Percentiles rank a stretch among this genome's conserved stretches.
Evolutionary conservation across 1,140 invertebrate species (phyloP).

Genomic region (Frieseomelitta varia): DNA sequence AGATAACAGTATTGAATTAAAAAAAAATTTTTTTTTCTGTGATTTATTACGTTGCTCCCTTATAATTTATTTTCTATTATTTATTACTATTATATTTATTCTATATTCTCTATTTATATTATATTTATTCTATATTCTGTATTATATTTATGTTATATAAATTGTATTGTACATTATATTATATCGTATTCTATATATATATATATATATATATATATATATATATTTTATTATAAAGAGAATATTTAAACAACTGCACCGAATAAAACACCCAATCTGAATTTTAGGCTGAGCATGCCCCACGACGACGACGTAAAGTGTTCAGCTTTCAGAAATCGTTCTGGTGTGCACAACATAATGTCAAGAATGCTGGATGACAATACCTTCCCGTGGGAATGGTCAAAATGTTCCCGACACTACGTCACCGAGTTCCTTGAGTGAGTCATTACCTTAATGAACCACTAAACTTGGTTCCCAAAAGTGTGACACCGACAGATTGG

Average conservation of each 20-base stretch:
- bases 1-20: not conserved
- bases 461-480: slow-evolving; percentile 39
- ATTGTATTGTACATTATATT: too few relatives aligned
- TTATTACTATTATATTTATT: too few relatives aligned
- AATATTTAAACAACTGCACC: too few relatives aligned
- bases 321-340: slow-evolving; percentile 81
- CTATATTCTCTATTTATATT: not conserved
- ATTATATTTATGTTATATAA: too few relatives aligned
- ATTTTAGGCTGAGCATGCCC: slow-evolving; percentile 91
- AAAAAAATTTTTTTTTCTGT: too few relatives aligned
- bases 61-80: too few relatives aligned
- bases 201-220: not conserved
- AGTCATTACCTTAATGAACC: slow-evolving; percentile 73
- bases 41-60: too few relatives aligned
- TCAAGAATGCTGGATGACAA: slow-evolving; percentile 91
- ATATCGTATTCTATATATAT: not conserved
- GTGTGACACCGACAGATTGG: slow-evolving; percentile 34
- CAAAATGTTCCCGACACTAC: slow-evolving; percentile 91
- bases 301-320: slow-evolving; percentile 94
- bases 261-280: not conserved
- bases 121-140: not conserved
- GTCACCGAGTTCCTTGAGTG: slow-evolving; percentile 95
- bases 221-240: not conserved
- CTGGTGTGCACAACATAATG: slow-evolving; percentile 88
- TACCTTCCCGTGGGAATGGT: slow-evolving; percentile 95